Evolutionary conservation across 2,888 invertebrate genomes (phyloP).

Genomic region (Pecten maximus): DNA sequence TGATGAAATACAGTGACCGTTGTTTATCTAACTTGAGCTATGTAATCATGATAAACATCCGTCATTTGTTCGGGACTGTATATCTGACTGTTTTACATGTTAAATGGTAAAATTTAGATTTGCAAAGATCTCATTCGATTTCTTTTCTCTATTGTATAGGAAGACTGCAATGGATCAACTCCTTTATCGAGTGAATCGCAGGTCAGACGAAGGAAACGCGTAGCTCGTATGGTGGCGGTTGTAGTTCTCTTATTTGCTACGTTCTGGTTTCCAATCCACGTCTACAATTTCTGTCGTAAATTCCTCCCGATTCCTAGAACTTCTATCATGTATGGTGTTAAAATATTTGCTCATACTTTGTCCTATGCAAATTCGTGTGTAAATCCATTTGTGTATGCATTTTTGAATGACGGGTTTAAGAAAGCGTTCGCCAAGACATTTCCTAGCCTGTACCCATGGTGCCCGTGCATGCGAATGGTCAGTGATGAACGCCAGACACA

Average conservation of each 20-base stretch:
- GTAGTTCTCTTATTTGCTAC: constrained; percentile 77
- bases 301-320: constrained; percentile 67
- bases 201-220: constrained; percentile 63
- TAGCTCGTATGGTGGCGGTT: constrained; percentile 77
- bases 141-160: neutral
- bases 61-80: no score
- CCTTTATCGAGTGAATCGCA: constrained; percentile 55
- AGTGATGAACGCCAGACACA: constrained; percentile 46
- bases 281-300: constrained; percentile 70
- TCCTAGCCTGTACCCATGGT: constrained; percentile 62
- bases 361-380: constrained; percentile 79
- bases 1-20: no score
- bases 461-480: constrained; percentile 48
- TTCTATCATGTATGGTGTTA: constrained; percentile 60
- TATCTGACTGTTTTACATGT: no score
- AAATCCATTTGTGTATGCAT: constrained; percentile 79
- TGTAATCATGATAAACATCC: no score
- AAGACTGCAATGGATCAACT: constrained; percentile 31
- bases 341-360: constrained; percentile 74
- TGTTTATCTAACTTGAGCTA: no score
- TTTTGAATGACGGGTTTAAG: constrained; percentile 78
- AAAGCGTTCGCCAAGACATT: constrained; percentile 76
- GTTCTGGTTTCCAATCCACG: constrained; percentile 79
- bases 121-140: neutral
- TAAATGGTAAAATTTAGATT: no score